Conservation (phyloP, 2,888 invertebrate genomes). For the Trissolcus brochymenae region DNA sequence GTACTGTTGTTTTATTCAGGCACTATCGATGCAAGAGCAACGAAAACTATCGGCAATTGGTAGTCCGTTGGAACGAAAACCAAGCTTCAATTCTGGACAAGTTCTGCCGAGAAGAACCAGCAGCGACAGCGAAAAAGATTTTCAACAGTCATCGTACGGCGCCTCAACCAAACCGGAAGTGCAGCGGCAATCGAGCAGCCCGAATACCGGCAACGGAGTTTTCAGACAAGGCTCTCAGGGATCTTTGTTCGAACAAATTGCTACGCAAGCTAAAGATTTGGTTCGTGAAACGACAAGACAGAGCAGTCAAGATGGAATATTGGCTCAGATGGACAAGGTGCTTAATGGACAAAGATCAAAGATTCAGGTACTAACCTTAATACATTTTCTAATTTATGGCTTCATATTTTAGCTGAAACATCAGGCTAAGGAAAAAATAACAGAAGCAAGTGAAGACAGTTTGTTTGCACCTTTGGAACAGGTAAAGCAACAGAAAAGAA, state of each 20-base stretch:
- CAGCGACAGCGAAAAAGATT: conserved; percentile 60
- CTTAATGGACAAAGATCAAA: too few species aligned
- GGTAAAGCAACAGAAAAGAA: conserved; percentile 76
- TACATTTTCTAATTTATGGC: not conserved
- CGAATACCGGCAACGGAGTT: conserved; percentile 67
- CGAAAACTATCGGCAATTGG: conserved; percentile 81
- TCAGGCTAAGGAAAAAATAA: conserved; percentile 81
- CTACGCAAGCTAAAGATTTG: conserved; percentile 91
- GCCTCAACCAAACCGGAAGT: conserved; percentile 35
- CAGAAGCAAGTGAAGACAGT: conserved; percentile 85
- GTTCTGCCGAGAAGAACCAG: conserved; percentile 65
- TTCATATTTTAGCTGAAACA: conserved; percentile 77
- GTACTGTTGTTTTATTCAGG: conserved; percentile 66
- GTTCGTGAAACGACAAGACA: conserved; percentile 92
- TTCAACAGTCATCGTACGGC: conserved; percentile 53
- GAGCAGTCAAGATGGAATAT: conserved; percentile 90
- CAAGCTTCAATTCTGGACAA: conserved; percentile 79
- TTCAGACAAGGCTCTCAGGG: conserved; percentile 89
- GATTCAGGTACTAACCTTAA: too few species aligned
- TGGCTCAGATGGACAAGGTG: conserved; percentile 94
- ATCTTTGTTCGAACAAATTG: conserved; percentile 91
- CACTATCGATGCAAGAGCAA: conserved; percentile 78
- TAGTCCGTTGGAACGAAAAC: conserved; percentile 81
- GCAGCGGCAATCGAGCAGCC: conserved; percentile 64
- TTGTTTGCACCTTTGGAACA: conserved; percentile 89